phyloP scores from a whole-genome alignment of 2,113 vertebrate species.

The Myotis brandtii region DNA sequence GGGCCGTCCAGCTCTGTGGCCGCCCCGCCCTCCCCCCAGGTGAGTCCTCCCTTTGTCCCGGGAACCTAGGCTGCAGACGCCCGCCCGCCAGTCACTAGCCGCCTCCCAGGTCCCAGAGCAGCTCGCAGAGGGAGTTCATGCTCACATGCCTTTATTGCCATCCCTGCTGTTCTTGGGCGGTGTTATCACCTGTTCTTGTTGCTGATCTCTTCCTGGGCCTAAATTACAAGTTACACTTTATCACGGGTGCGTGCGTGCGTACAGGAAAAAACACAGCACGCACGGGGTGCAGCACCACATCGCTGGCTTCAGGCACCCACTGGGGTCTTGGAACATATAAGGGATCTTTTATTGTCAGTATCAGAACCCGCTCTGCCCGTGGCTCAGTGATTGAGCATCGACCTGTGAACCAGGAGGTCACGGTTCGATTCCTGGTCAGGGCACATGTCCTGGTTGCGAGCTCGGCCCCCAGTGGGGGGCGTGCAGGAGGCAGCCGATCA shows the following conservation, averaged over 20 bases:
- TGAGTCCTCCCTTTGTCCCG: neutral
- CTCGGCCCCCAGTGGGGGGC: too few species aligned
- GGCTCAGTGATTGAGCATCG: too few species aligned
- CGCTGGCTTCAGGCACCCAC: neutral
- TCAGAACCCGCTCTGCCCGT: neutral
- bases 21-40: rapidly evolving
- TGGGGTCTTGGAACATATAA: neutral
- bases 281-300: neutral
- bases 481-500: too few species aligned
- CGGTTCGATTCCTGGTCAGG: too few species aligned
- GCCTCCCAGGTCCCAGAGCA: neutral
- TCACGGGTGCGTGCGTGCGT: neutral
- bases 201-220: neutral
- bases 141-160: neutral
- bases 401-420: too few species aligned
- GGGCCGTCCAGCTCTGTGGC: too few species aligned
- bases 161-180: rapidly evolving
- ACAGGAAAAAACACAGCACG: too few species aligned
- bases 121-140: neutral
- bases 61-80: neutral
- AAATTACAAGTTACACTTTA: too few species aligned
- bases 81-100: neutral
- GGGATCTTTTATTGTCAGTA: neutral
- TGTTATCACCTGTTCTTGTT: neutral
- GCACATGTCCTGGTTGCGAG: too few species aligned